These are phyloP conservation scores for Allobates femoralis DNA, from an alignment of 2,797 vertebrate genomes.

Conservation along the genomic window DNA sequence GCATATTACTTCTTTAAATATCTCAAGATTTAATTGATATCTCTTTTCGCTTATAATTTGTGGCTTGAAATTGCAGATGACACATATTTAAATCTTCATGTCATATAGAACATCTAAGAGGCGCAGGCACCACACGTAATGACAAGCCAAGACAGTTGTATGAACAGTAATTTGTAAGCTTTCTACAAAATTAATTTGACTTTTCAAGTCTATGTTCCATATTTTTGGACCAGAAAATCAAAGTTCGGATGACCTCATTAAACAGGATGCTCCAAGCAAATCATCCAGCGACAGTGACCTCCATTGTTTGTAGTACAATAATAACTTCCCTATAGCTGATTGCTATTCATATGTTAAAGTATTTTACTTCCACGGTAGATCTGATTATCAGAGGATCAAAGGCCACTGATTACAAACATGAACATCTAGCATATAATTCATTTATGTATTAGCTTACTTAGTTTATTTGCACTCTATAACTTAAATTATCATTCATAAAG, in stretches of 20 bases:
- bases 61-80: not conserved
- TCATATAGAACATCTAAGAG: not conserved
- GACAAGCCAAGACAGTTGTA: not conserved
- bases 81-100: not conserved
- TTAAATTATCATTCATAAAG: not conserved
- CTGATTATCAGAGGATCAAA: not conserved
- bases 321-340: conserved; percentile 1
- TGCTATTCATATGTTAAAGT: conserved; percentile 15
- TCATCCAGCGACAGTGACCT: conserved; percentile 8
- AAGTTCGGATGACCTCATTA: conserved; percentile 36
- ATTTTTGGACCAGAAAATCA: not conserved
- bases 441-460: not conserved
- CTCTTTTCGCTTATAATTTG: not conserved
- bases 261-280: conserved; percentile 1
- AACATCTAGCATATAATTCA: not conserved
- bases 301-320: conserved; percentile 24
- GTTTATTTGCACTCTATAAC: not conserved
- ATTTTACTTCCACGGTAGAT: not conserved
- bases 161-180: conserved; percentile 16
- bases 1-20: not conserved
- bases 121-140: not conserved
- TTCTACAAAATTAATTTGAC: not conserved
- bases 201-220: not conserved
- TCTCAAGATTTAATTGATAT: not conserved
- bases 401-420: not conserved